A percentile compares a stretch with the other conserved stretches of the same genome.
Evolutionary conservation across 64 coral and sea anemone genomes (phyloP).

Genomic region (Stichodactyla mertensii): DNA sequence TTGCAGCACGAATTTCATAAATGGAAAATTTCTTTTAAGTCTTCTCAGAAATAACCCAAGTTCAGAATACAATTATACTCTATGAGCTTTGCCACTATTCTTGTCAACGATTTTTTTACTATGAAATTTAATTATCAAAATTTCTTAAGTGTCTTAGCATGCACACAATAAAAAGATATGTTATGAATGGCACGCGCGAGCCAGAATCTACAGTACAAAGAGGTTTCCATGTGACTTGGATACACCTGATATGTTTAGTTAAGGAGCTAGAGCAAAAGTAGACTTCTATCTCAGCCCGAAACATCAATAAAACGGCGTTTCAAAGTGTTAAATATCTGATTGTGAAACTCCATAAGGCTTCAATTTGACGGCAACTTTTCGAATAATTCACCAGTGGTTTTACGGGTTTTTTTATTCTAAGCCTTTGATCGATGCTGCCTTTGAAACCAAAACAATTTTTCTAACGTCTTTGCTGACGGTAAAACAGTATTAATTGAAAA

Average conservation of each 20-base stretch:
- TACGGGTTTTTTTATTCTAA: no score
- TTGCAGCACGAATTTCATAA: not conserved
- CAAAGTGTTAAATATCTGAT: not conserved
- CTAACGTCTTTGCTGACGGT: not conserved
- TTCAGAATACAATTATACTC: not conserved
- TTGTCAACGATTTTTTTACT: constrained; percentile 53
- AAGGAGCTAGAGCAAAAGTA: not conserved
- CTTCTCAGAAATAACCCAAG: not conserved
- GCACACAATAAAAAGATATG: not conserved
- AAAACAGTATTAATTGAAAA: not conserved
- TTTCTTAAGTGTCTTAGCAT: not conserved
- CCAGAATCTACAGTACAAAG: not conserved
- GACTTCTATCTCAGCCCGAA: not conserved
- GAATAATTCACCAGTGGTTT: no score
- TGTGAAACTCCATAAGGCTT: not conserved
- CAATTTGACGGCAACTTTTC: not conserved
- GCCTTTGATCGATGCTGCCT: no score
- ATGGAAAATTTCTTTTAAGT: not conserved
- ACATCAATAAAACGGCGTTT: not conserved
- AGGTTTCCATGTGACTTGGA: not conserved
- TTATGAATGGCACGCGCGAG: not conserved
- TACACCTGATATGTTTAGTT: not conserved
- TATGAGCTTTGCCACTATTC: constrained; percentile 30
- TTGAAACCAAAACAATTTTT: no score
- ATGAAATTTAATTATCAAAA: constrained; percentile 90